These are phyloP conservation scores for Xyliphius kryptos DNA, from an alignment of 2,113 vertebrate genomes.

Conservation along the genomic window DNA sequence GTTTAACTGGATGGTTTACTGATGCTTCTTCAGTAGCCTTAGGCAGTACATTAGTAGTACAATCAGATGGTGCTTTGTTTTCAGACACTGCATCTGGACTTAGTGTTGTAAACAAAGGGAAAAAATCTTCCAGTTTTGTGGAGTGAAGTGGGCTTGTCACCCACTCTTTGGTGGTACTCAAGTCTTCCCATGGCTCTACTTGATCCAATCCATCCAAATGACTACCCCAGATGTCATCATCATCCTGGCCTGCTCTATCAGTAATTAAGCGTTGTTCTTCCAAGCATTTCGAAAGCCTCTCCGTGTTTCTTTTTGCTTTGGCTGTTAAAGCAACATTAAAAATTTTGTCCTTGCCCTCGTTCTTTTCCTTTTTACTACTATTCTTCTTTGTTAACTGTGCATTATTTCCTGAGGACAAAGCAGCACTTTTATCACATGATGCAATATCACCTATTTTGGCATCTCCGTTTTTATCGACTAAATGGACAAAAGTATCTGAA, in stretches of 20 bases:
- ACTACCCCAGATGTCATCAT: constrained; percentile 70
- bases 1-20: too few species aligned
- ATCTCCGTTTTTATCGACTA: constrained; percentile 7
- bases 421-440: constrained; percentile 6
- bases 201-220: constrained; percentile 75
- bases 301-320: constrained; percentile 33
- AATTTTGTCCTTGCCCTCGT: neutral
- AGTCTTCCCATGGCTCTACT: constrained; percentile 89
- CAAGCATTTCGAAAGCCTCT: constrained; percentile 52
- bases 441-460: constrained; percentile 11
- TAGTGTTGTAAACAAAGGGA: constrained; percentile 52
- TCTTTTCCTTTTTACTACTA: constrained; percentile 21
- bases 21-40: too few species aligned
- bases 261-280: constrained; percentile 53
- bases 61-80: constrained; percentile 32
- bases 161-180: constrained; percentile 75
- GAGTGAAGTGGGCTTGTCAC: constrained; percentile 94
- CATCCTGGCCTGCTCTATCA: constrained; percentile 68
- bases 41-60: neutral
- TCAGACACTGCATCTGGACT: constrained; percentile 34
- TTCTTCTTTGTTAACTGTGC: constrained; percentile 27
- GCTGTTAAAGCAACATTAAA: constrained; percentile 28
- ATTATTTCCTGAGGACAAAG: constrained; percentile 3
- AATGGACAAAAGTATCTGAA: constrained; percentile 13
- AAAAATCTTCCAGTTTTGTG: constrained; percentile 75